Base-by-base conservation (phyloP, 2,888 invertebrate genomes). In the Scaptomyza flava region DNA sequence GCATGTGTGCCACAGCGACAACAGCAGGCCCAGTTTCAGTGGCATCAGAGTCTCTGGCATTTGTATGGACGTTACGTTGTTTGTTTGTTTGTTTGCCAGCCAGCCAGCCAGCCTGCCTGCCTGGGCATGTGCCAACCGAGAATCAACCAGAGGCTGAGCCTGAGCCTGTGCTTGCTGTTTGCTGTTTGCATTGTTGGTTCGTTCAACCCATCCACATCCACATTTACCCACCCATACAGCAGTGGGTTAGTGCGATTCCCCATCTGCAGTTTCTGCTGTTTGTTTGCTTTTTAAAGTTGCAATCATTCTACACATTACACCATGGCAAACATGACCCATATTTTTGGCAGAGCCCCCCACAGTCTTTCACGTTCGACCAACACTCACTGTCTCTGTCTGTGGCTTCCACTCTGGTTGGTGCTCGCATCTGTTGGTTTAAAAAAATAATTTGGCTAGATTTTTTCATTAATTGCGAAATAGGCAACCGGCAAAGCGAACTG, bases 301-400 rank as follows among this genome's bases (percentile, higher is more conserved):
- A 89, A 89, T 90, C 87, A 89, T 90, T 89, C 89, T 89, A 88
- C 86, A 84, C 84, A 90, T 90, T 90, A 88, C 89, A 88, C 84
- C 87, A 88, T 72, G 68, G 86, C 87, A 90, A 90, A 90, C 90
- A 90, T 90, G 90, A 90, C 90, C 90, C 87, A 90, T 84, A 84
- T 89, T 77, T 78, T 74, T 57, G 64, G 68, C 59, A 68, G 7
- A 45, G 20, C 23, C 14, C 36, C 4, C 36, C 58, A 20, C 43
- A 12, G 23, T 51, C 27, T 38, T 57, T 58, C 57, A 77, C 41
- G 17, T 17, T 60, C 23, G 12, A 17, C 14, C 47, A 20, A 23
- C 23, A 23, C 27, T 47, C 48, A 53, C 30, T 41, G 17, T 33
- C 45, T 20, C 41, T n/a, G 20, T 36, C 33, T 17, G 41, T 9